phyloP scores from a whole-genome alignment of 2,888 invertebrate genomes.

The Cyclophora punctaria region DNA sequence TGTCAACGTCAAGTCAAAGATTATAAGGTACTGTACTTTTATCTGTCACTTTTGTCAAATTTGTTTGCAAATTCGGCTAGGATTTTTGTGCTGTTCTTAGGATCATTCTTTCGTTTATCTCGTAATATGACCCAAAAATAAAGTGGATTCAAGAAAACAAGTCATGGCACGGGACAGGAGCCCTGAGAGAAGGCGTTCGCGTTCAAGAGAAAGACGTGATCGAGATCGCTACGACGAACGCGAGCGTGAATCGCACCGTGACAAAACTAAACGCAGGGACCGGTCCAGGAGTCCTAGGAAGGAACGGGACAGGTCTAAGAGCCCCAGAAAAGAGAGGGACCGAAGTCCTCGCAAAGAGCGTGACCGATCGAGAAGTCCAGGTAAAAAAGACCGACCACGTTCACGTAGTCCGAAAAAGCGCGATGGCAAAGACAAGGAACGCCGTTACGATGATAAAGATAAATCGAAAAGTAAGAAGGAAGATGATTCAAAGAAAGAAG shows the following conservation, averaged over 20 bases:
- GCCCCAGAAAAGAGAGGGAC: slow-evolving; percentile 49
- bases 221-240: slow-evolving; percentile 61
- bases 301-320: slow-evolving; percentile 47
- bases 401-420: slow-evolving; percentile 60
- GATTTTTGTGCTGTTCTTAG: no score
- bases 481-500: slow-evolving; percentile 41
- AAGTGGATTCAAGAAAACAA: no score
- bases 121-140: no score
- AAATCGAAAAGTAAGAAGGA: slow-evolving; percentile 53
- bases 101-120: no score
- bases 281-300: slow-evolving; percentile 54
- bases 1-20: no score
- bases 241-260: slow-evolving; percentile 59
- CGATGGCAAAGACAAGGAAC: slow-evolving; percentile 50
- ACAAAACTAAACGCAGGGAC: slow-evolving; percentile 57
- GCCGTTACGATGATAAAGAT: slow-evolving; percentile 39
- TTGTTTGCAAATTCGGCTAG: no score
- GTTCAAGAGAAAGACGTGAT: slow-evolving; percentile 60
- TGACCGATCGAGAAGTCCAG: slow-evolving; percentile 33
- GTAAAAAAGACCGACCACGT: slow-evolving; percentile 45
- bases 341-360: slow-evolving; percentile 34
- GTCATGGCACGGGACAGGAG: slow-evolving; percentile 58
- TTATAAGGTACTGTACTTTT: no score
- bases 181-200: slow-evolving; percentile 59
- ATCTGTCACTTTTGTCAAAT: no score